These are phyloP conservation scores for Aethes cnicana DNA, from an alignment of 2,888 invertebrate species.

Conservation along the genomic window DNA sequence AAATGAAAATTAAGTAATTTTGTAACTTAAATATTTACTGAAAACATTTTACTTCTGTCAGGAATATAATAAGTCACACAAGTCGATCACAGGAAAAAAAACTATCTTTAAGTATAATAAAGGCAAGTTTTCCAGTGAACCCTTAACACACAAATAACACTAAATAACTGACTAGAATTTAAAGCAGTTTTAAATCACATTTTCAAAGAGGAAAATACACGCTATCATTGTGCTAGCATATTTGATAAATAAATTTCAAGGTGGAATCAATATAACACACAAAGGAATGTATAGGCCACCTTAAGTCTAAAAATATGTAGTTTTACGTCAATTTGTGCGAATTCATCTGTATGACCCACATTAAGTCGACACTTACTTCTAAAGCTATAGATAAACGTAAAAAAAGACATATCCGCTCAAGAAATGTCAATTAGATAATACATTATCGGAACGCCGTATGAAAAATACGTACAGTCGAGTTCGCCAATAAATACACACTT, in stretches of 20 bases:
- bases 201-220: conserved; percentile 15
- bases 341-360: conserved; percentile 6
- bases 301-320: conserved; percentile 22
- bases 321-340: conserved; percentile 28
- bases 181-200: conserved; percentile 28
- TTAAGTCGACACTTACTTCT: no score
- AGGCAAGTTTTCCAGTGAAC: neutral
- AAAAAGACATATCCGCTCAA: no score
- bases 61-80: no score
- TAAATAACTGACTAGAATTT: conserved; percentile 26
- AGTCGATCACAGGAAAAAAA: neutral
- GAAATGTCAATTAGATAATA: no score
- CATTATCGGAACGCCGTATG: no score
- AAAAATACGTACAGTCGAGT: no score
- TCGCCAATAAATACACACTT: no score
- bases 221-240: conserved; percentile 22
- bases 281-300: conserved; percentile 25
- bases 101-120: neutral
- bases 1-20: no score
- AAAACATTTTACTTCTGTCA: no score
- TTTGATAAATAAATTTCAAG: conserved; percentile 15
- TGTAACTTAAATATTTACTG: no score
- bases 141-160: conserved; percentile 11
- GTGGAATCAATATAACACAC: conserved; percentile 15
- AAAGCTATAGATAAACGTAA: no score